A percentile compares a stretch with the other conserved stretches of the same genome.
Conservation (phyloP, 2,113 vertebrate species). For the Limanda limanda region DNA sequence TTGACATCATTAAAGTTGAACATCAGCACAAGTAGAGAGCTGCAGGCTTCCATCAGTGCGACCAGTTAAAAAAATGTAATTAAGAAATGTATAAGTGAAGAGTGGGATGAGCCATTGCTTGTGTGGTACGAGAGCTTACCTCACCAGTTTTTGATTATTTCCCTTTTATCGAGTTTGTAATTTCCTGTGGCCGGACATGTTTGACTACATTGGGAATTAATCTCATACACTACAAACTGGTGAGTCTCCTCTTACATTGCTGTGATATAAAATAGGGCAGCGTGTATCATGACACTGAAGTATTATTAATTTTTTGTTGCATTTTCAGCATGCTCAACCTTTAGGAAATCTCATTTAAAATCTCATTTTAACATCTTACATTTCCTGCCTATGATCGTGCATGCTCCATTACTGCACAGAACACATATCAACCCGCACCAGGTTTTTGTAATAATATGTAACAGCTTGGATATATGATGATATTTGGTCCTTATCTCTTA, state of each 20-base stretch:
- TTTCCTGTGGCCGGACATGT: conserved; percentile 2
- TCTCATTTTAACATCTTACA: not conserved
- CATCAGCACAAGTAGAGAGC: not conserved
- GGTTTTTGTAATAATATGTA: conserved; percentile 33
- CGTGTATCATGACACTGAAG: not conserved
- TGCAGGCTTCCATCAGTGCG: not conserved
- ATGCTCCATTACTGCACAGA: conserved; percentile 12
- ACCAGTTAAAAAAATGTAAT: not conserved
- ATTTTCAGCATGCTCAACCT: conserved; percentile 2
- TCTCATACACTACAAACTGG: not conserved
- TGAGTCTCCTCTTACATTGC: not conserved
- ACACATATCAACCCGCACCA: conserved; percentile 22
- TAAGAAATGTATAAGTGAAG: not conserved
- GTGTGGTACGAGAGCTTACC: not conserved
- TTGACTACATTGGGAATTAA: not conserved
- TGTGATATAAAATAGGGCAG: not conserved
- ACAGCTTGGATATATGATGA: conserved; percentile 38
- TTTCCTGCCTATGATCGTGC: not conserved
- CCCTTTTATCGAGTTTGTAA: not conserved
- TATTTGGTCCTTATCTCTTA: conserved; percentile 52
- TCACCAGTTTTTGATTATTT: conserved; percentile 12
- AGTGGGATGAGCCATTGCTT: not conserved
- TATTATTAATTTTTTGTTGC: conserved; percentile 11
- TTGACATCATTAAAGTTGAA: not conserved
- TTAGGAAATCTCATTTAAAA: no score